Conservation (phyloP, 1,140 invertebrate genomes). For the Tetramorium simillimum region DNA sequence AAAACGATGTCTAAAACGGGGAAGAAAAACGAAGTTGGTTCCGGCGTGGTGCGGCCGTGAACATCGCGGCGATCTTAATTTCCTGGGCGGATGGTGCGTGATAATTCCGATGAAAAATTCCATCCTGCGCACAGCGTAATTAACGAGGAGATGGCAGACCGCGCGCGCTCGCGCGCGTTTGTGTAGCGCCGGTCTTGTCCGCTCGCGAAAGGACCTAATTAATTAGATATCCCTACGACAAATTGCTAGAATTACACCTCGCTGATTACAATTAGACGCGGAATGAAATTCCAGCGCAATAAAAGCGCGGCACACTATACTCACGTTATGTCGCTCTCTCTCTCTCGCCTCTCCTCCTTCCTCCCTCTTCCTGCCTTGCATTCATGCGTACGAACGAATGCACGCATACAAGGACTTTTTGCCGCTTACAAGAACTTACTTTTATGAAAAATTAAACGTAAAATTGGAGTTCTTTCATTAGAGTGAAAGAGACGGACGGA, state of each 20-base stretch:
- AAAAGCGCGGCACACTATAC: conserved; percentile 18
- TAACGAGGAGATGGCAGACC: conserved; percentile 51
- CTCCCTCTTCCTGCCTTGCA: too few species aligned
- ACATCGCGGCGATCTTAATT: conserved; percentile 56
- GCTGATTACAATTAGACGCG: conserved; percentile 59
- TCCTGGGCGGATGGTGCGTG: conserved; percentile 59
- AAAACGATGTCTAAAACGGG: conserved; percentile 36
- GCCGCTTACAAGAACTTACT: not conserved
- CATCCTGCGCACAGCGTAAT: conserved; percentile 51
- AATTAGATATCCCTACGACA: conserved; percentile 62
- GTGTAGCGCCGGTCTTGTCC: conserved; percentile 9
- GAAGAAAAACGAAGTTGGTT: conserved; percentile 25
- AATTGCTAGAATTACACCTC: conserved; percentile 62
- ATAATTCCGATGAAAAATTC: conserved; percentile 63
- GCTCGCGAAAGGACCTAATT: conserved; percentile 51
- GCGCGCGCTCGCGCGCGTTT: not conserved
- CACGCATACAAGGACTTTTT: not conserved
- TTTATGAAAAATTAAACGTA: conserved; percentile 78
- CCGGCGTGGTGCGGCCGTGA: conserved; percentile 39
- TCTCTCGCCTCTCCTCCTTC: too few species aligned
- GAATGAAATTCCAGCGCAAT: conserved; percentile 59
- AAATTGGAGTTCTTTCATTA: conserved; percentile 78
- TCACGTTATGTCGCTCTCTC: not conserved
- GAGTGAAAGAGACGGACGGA: not conserved
- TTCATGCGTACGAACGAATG: not conserved